Evolutionary conservation across 2,797 vertebrate genomes (phyloP), one percentile per base, ranked within the genome.

Genomic region (Staurois parvus): DNA sequence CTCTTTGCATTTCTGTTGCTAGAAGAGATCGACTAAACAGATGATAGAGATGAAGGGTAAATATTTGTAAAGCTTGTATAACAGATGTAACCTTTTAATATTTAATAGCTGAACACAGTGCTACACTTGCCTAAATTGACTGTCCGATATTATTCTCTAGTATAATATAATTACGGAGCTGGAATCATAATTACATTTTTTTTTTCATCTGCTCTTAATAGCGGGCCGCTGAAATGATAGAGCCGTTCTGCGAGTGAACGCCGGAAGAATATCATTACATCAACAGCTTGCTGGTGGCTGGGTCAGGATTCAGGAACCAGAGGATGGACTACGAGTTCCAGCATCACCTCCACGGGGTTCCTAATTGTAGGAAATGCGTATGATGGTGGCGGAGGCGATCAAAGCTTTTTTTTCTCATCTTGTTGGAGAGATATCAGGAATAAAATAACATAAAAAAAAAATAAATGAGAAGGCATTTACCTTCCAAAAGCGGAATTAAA

Each of bases 81-180:
- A 64, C 59, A 64, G 24, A 64, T 64, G 59, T 64, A 64, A 64
- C 59, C 59, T 24, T 64, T 64, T 64, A 64, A 64, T 64, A 64
- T 64, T 64, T 64, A 64, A 64, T 64, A 64, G 59, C 59, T 64
- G 59, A 64, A 11, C 59, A 26, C 21, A 26, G 59, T 12, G 59
- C 59, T 11, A 26, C 59, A 26, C 59, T 64, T 21, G 24, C 59
- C 24, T 64, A 24, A 8, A 64, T 24, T 11, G 24, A 26, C 59
- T 64, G 59, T 64, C 59, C 59, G 11, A 64, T 26, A 64, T 64
- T 64, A 64, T 11, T 64, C 59, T 64, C 24, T 12, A 12, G 21
- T 26, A 64, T 26, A 24, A 64, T 24, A 24, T 64, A 64, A 64
- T 64, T 64, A 26, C 13, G 48, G 48, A 52, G 48, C 48, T 19